phyloP scores from a whole-genome alignment of 2,113 vertebrate species.

The Brienomyrus longianalis region DNA sequence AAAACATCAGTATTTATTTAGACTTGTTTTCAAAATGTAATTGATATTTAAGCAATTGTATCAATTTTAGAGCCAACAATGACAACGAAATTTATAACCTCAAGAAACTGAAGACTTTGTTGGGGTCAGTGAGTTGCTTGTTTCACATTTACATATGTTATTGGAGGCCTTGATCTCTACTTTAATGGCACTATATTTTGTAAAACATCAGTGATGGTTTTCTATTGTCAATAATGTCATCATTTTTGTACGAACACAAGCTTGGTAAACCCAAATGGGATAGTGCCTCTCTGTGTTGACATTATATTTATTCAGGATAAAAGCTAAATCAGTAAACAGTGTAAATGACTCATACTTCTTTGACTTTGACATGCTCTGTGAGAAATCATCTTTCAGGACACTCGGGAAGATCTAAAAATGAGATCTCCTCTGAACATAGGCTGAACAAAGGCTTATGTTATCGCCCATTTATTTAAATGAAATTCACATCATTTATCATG shows the following conservation, averaged over 20 bases:
- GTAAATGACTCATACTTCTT: neutral
- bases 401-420: neutral
- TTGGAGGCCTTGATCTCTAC: neutral
- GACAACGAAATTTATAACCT: neutral
- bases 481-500: neutral
- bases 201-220: neutral
- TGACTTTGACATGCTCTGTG: neutral
- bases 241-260: neutral
- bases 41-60: neutral
- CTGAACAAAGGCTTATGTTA: neutral
- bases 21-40: neutral
- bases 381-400: neutral
- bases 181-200: neutral
- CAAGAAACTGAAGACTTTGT: neutral
- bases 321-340: neutral
- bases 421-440: neutral
- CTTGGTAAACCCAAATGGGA: neutral
- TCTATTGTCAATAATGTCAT: neutral
- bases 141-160: neutral
- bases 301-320: neutral
- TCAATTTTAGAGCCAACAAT: neutral
- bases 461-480: neutral
- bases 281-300: neutral
- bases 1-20: neutral
- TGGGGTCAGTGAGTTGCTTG: neutral